phyloP scores from a whole-genome alignment of 1,140 invertebrate genomes.

The Vollenhovia emeryi region DNA sequence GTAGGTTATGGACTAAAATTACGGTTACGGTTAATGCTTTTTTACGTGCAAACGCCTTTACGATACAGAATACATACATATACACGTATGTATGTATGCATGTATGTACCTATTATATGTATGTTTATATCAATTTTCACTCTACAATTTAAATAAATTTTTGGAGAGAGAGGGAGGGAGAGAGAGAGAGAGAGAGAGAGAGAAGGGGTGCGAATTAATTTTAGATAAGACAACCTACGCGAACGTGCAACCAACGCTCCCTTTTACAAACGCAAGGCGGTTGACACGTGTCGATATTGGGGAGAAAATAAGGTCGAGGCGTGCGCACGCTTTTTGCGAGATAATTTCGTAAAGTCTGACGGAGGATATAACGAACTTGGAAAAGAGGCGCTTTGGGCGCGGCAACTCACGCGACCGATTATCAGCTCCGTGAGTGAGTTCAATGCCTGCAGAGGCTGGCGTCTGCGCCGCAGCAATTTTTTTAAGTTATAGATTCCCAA shows the following conservation, averaged over 20 bases:
- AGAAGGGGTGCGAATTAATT: conserved; percentile 1
- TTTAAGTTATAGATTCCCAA: neutral
- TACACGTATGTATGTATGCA: no score
- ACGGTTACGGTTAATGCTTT: no score
- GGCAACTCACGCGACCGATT: neutral
- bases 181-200: no score
- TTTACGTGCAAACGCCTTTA: no score
- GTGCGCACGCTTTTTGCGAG: neutral
- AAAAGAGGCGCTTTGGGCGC: neutral
- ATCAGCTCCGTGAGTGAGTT: conserved; percentile 28
- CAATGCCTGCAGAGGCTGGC: neutral
- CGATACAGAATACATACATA: no score
- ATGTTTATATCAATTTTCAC: no score
- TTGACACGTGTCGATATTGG: conserved; percentile 40
- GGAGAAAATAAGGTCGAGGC: conserved; percentile 2
- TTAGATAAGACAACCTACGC: conserved; percentile 9
- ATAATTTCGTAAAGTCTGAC: conserved; percentile 30
- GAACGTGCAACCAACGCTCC: neutral
- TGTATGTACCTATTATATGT: no score
- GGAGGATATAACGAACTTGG: neutral
- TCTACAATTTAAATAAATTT: no score
- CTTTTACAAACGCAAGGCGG: neutral
- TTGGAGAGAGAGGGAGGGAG: no score
- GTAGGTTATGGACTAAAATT: no score
- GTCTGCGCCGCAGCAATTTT: neutral